Conservation (phyloP, 2,888 invertebrate genomes). For the Thera obeliscata region DNA sequence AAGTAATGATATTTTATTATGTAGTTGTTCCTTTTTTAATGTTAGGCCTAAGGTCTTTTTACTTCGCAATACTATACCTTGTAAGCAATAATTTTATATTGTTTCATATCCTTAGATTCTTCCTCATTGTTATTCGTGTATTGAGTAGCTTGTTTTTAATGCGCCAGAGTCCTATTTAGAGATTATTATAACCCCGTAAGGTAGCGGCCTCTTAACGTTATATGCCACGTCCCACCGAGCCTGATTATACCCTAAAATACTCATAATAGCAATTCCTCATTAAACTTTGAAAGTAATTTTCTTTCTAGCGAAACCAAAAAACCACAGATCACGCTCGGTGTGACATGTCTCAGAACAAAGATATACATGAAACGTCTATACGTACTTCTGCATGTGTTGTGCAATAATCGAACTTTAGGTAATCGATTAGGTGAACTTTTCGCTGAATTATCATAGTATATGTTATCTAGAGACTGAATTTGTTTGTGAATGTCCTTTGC, state of each 20-base stretch:
- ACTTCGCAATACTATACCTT: conserved; percentile 80
- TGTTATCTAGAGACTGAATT: conserved; percentile 69
- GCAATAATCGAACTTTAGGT: conserved; percentile 77
- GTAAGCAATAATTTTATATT: conserved; percentile 80
- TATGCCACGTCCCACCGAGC: conserved; percentile 24
- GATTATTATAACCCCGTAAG: conserved; percentile 43
- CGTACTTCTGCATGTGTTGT: conserved; percentile 81
- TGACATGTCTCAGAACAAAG: conserved; percentile 34
- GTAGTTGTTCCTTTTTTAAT: conserved; percentile 76
- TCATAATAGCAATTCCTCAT: background rate
- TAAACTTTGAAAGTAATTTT: background rate
- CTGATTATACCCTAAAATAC: background rate
- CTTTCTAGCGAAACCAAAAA: background rate
- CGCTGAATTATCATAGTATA: conserved; percentile 65
- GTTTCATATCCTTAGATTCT: conserved; percentile 52
- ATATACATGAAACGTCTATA: conserved; percentile 66
- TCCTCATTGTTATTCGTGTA: conserved; percentile 36
- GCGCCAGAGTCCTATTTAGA: conserved; percentile 36
- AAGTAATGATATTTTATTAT: conserved; percentile 68
- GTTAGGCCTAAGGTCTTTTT: conserved; percentile 79
- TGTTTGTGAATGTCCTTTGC: conserved; percentile 45
- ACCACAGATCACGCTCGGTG: conserved; percentile 5
- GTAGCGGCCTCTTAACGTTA: conserved; percentile 46
- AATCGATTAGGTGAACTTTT: conserved; percentile 66
- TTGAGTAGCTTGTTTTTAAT: conserved; percentile 32